Evolutionary conservation across 92 coral and sea anemone genomes (phyloP).

Genomic region (Epizoanthus ramosus): DNA sequence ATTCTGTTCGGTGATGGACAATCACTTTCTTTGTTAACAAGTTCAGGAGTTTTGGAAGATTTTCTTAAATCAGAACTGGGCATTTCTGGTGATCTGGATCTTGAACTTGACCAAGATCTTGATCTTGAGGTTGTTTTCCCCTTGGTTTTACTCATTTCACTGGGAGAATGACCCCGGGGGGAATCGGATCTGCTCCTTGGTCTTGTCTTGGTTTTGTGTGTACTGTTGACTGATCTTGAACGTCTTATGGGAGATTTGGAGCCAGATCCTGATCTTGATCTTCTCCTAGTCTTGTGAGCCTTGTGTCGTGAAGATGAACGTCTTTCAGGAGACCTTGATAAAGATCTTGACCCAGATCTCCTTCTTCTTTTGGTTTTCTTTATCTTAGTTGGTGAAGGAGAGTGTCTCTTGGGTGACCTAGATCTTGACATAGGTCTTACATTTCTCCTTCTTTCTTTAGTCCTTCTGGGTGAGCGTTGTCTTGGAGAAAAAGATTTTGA

Average conservation of each 20-base stretch:
- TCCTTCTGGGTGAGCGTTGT: slow-evolving; percentile 28
- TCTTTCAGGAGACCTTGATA: slow-evolving; percentile 36
- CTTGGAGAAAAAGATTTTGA: slow-evolving; percentile 26
- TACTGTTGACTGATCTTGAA: background rate
- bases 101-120: slow-evolving; percentile 23
- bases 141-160: background rate
- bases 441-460: background rate
- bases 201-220: slow-evolving; percentile 1
- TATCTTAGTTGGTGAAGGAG: slow-evolving; percentile 13
- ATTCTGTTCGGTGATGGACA: background rate
- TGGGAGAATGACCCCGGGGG: slow-evolving; percentile 7
- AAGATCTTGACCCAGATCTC: slow-evolving; percentile 12
- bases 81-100: slow-evolving; percentile 19
- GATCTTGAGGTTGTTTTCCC: slow-evolving; percentile 8
- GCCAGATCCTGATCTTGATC: slow-evolving; percentile 1
- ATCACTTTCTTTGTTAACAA: background rate
- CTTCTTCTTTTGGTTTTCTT: slow-evolving; percentile 43
- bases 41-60: background rate
- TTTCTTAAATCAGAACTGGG: slow-evolving; percentile 6
- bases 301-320: slow-evolving; percentile 15
- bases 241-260: slow-evolving; percentile 49
- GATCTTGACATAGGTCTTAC: background rate
- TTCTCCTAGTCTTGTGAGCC: slow-evolving; percentile 2
- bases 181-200: slow-evolving; percentile 36
- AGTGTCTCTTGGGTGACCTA: slow-evolving; percentile 34